Evolutionary conservation across 2,797 vertebrate species (phyloP), one percentile per base, ranked within the genome.

Genomic region (Anisognathus igniventris): DNA sequence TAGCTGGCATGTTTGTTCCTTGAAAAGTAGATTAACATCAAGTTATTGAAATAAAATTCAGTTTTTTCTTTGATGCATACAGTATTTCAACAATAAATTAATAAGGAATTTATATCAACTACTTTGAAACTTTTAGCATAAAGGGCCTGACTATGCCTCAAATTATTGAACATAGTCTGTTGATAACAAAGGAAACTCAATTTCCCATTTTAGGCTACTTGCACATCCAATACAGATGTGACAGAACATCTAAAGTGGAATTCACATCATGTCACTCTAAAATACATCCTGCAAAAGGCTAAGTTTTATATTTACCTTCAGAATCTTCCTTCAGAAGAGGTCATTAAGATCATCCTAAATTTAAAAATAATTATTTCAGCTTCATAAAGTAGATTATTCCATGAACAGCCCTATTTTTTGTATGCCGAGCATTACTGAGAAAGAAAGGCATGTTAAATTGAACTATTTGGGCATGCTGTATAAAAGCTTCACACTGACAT

Each of bases 1-100:
- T 99, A 80, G 99, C 99, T 2, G 98, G 98, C 99, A 99, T 99
- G 91, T 99, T 99, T 93, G 99, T 99, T 37, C 98, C 99, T 99
- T 96, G 23, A 96, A 95, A 92, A 96, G 51, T 82, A 96, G 50
- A 97, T 85, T 85, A 50, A 84, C 17, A 27, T 44, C 37, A 50
- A 68, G 28, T 85, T 68, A 77, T 13, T 90, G 33, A 78, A 83
- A 90, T 76, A 4, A 71, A 74, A 88, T 37, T 22, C 7, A 80
- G 9, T 27, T 51, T 31, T 57, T 74, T 65, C 6, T 85, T 73
- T 66, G 12, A 73, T 39, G 7, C 9, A 80, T 35, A 72, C 5
- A 58, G 14, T 54, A 73, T 6, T 85, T 79, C 35, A 79, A 20
- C 19, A 57, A 51, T 23, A 64, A 70, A 72, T 77, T 61, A 76